Percentiles rank a stretch among this genome's conserved stretches.
Evolutionary conservation across 2,888 invertebrate species (phyloP).

Genomic region (Anorthoa munda): DNA sequence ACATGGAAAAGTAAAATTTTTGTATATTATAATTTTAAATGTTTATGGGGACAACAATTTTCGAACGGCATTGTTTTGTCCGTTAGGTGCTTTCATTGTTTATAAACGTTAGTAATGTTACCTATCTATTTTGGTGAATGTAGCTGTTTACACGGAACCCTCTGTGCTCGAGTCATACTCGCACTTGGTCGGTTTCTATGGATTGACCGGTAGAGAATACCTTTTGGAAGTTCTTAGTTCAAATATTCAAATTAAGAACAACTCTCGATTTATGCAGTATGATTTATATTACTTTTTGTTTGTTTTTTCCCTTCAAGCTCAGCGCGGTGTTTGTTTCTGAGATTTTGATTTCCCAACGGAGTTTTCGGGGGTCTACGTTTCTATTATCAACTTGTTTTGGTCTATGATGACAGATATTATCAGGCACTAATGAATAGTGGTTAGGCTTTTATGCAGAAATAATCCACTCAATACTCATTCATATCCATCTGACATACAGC

Average conservation of each 20-base stretch:
- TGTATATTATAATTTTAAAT: too few species aligned
- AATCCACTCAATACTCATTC: background rate
- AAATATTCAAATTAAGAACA: conserved; percentile 9
- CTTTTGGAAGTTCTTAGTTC: background rate
- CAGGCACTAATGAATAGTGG: background rate
- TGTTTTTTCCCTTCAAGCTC: conserved; percentile 2
- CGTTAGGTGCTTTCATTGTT: too few species aligned
- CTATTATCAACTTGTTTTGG: conserved; percentile 17
- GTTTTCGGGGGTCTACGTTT: background rate
- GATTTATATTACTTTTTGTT: conserved; percentile 20
- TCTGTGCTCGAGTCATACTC: too few species aligned
- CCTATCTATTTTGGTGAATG: too few species aligned
- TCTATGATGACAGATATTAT: background rate
- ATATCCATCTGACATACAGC: background rate
- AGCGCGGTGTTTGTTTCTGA: conserved; percentile 10
- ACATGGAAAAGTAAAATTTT: too few species aligned
- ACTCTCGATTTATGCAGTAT: background rate
- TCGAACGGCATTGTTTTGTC: too few species aligned
- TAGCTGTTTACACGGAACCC: too few species aligned
- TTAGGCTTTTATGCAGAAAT: background rate
- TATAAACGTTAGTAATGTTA: too few species aligned
- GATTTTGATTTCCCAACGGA: conserved; percentile 49
- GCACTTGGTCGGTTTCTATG: too few species aligned
- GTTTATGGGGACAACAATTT: too few species aligned
- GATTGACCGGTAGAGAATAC: too few species aligned